These are phyloP conservation scores for Empis livida DNA, from an alignment of 2,888 invertebrate species.

Conservation along the genomic window DNA sequence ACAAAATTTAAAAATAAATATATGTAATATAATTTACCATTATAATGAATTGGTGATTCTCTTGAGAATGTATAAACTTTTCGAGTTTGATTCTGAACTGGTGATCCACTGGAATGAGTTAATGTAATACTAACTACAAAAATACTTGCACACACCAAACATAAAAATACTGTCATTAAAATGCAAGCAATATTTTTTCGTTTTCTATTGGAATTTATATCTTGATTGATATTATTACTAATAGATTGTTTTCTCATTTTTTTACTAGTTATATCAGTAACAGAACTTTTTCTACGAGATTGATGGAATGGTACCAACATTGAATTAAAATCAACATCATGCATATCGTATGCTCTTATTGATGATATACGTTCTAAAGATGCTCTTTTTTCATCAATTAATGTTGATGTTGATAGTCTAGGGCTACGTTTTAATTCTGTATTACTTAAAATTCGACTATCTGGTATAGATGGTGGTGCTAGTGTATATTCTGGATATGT, in stretches of 20 bases:
- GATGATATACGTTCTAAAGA: slow-evolving; percentile 33
- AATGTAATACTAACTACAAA: slow-evolving; percentile 66
- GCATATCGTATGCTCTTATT: slow-evolving; percentile 29
- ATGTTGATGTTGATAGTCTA: slow-evolving; percentile 26
- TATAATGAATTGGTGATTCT: slow-evolving; percentile 36
- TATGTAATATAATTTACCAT: too few relatives aligned
- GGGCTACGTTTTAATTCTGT: slow-evolving; percentile 36
- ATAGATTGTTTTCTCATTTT: slow-evolving; percentile 33
- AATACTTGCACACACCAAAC: slow-evolving; percentile 58
- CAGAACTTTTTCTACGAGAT: slow-evolving; percentile 28
- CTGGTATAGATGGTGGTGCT: slow-evolving; percentile 18
- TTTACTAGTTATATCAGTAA: slow-evolving; percentile 24
- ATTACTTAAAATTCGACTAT: slow-evolving; percentile 20
- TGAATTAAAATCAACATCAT: slow-evolving; percentile 33
- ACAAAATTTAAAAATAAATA: too few relatives aligned
- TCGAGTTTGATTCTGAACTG: slow-evolving; percentile 49
- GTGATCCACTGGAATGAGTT: slow-evolving; percentile 54
- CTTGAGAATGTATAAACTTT: slow-evolving; percentile 50
- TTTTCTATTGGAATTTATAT: slow-evolving; percentile 45
- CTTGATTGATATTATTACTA: slow-evolving; percentile 36
- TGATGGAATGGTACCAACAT: slow-evolving; percentile 31
- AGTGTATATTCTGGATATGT: slow-evolving; percentile 31
- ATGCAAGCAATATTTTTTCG: slow-evolving; percentile 57
- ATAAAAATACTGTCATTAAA: slow-evolving; percentile 58
- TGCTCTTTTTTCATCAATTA: slow-evolving; percentile 33